A percentile compares a stretch with the other conserved stretches of the same genome.
These are phyloP conservation scores for Falco columbarius DNA, from an alignment of 2,797 vertebrate species.

Conservation along the genomic window DNA sequence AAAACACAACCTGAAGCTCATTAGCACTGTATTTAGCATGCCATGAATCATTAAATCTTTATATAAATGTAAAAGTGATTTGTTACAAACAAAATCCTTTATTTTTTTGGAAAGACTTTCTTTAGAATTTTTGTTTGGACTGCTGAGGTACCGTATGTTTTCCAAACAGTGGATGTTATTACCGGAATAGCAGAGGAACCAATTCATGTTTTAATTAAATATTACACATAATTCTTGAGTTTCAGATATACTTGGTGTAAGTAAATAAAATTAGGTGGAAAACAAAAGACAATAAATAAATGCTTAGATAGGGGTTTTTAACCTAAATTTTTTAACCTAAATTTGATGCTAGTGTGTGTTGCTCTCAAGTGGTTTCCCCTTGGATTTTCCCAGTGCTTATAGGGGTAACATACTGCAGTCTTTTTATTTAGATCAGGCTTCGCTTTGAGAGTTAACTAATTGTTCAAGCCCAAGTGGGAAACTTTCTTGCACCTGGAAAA, in stretches of 20 bases:
- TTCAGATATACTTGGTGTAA: background rate
- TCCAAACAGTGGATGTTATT: background rate
- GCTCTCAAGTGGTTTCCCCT: background rate
- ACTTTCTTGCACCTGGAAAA: slow-evolving; percentile 68
- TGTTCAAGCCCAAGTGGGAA: slow-evolving; percentile 52
- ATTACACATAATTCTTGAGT: background rate
- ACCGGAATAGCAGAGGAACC: background rate
- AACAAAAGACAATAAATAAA: background rate
- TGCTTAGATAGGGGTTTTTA: background rate
- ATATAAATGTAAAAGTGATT: slow-evolving; percentile 57
- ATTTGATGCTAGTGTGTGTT: background rate
- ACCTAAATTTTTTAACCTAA: background rate
- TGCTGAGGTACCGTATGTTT: background rate
- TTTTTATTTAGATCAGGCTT: slow-evolving; percentile 46
- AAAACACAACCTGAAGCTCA: slow-evolving; percentile 54
- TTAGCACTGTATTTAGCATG: slow-evolving; percentile 49
- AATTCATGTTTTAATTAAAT: background rate
- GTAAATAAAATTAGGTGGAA: background rate
- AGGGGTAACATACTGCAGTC: background rate
- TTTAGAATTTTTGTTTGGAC: background rate
- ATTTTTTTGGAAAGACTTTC: background rate
- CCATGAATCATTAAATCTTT: slow-evolving; percentile 55
- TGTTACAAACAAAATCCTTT: slow-evolving; percentile 41
- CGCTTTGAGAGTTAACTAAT: slow-evolving; percentile 42
- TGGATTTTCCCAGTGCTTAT: background rate